Evolutionary conservation across 2,113 vertebrate species (phyloP).

Genomic region (Upupa epops): DNA sequence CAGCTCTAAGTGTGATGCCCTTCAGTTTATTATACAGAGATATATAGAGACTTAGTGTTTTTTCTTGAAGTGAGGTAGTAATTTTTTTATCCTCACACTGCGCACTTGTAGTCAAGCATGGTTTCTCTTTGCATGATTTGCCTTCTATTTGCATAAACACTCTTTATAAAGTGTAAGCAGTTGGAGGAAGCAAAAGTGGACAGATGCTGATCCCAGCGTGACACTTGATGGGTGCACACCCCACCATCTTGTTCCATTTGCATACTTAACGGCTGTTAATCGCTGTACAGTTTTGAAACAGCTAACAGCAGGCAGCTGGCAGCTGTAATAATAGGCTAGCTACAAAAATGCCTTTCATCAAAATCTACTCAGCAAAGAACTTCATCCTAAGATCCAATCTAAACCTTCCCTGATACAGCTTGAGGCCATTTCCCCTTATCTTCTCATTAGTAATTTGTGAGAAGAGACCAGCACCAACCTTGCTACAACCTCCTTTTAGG

Average conservation of each 20-base stretch:
- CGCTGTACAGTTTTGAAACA: not conserved
- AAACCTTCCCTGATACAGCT: too few relatives aligned
- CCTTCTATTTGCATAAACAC: not conserved
- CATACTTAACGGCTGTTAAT: not conserved
- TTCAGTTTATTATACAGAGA: not conserved
- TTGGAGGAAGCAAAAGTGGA: not conserved
- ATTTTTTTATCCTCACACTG: not conserved
- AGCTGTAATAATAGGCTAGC: not conserved
- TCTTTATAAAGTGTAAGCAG: not conserved
- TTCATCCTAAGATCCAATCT: too few relatives aligned
- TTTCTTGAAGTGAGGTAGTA: not conserved
- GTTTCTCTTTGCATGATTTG: not conserved
- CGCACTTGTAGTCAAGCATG: not conserved
- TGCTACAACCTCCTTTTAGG: too few relatives aligned
- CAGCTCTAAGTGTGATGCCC: not conserved
- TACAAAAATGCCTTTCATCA: not conserved
- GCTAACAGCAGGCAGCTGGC: not conserved
- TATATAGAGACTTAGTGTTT: not conserved
- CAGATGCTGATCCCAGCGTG: accelerated
- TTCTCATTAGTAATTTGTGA: too few relatives aligned
- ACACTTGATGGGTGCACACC: not conserved
- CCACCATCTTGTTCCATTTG: not conserved
- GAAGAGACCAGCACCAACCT: too few relatives aligned
- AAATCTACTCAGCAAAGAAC: not conserved
- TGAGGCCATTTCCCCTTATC: too few relatives aligned